Evolutionary conservation across 1,140 invertebrate genomes (phyloP).

Genomic region (Pogonus chalceus): DNA sequence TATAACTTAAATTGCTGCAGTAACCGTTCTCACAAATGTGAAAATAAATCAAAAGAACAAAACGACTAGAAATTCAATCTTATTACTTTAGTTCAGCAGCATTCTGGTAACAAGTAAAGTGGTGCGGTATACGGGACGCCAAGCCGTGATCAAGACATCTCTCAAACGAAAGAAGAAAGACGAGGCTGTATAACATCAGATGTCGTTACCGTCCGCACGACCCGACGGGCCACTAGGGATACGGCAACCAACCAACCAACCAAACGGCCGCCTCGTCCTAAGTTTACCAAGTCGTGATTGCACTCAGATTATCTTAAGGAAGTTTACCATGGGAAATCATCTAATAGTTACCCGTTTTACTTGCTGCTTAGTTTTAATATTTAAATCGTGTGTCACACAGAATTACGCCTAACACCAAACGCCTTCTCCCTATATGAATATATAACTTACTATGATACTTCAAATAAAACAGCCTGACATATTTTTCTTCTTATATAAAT

Average conservation of each 20-base stretch:
- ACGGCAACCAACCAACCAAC: background rate
- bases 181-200: slow-evolving; percentile 1
- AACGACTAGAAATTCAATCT: background rate
- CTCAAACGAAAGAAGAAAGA: background rate
- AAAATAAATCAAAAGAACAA: slow-evolving; percentile 1
- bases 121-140: background rate
- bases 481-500: too few relatives aligned
- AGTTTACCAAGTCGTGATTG: slow-evolving; percentile 4
- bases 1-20: background rate
- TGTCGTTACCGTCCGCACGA: background rate
- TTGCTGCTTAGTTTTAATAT: background rate
- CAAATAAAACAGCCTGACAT: too few relatives aligned
- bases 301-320: slow-evolving; percentile 4
- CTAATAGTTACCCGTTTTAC: slow-evolving; percentile 4
- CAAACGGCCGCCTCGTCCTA: too few relatives aligned
- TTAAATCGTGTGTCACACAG: background rate
- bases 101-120: too few relatives aligned
- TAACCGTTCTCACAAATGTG: background rate
- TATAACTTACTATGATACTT: too few relatives aligned
- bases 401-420: too few relatives aligned
- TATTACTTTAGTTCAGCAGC: background rate
- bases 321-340: slow-evolving; percentile 1
- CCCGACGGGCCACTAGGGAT: background rate
- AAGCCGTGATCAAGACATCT: background rate
- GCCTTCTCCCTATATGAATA: too few relatives aligned